Base-by-base conservation (phyloP, 2,113 vertebrate genomes). In the Rissa tridactyla region DNA sequence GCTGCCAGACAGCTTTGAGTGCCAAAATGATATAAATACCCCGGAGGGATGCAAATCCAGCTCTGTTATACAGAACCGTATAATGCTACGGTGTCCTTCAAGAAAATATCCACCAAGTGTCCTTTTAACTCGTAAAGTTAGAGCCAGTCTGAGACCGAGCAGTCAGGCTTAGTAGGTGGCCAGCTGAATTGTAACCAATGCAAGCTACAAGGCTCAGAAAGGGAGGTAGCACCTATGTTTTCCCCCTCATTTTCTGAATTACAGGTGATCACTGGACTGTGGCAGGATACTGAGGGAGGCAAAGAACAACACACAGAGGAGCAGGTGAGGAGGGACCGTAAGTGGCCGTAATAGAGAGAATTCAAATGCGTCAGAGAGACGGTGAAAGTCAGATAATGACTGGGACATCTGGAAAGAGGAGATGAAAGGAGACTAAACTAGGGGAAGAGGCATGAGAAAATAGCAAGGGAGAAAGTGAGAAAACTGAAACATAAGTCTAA, bases 241-340 rank as follows among this genome's bases (percentile, higher is more conserved):
- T 82, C 86, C 69, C 51, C 85, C 75, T 92, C 54, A 54, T 93
- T 65, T 94, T n/a, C 84, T 75, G 62, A 91, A 91, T 95, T 94
- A 88, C 38, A 94, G 62, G 85, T 77, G 70, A 71, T 66, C 92
- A 64, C 42, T 80, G 46, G 66, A 80, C 70, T 66, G 27, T 80
- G 91, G 75, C 86, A 77, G 84, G 78, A 65, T 73, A 40, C 3
- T 4, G 46, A 76, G 71, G 94, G 78, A 95, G 89, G 84, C 80
- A 77, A 85, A 95, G 81, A 84, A 82, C 30, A 85, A 40, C 64
- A 62, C 0, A 8, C 26, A 64, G 78, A 90, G 69, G 68, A 86
- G 78, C n/a, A 42, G 65, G 81, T 82, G 57, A 78, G 80, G 78
- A 68, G 88, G 70, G 16, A 47, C 58, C 36, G 0, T 36, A 92